Evolutionary conservation across 2,113 vertebrate genomes (phyloP).

Genomic region (Micromys minutus): DNA sequence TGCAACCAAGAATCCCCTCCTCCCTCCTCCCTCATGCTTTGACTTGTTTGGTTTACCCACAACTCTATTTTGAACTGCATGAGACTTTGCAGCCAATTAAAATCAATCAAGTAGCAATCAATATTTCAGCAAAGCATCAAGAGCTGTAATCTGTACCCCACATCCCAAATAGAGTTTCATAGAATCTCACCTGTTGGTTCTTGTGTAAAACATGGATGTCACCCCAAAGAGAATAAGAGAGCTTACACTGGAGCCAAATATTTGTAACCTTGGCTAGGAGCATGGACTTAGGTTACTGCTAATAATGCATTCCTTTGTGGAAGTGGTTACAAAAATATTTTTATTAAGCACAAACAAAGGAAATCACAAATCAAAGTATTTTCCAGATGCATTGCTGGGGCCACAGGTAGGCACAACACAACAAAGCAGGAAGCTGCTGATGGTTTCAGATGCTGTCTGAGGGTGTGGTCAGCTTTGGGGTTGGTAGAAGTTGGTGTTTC

Average conservation of each 20-base stretch:
- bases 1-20: too few relatives aligned
- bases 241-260: background rate
- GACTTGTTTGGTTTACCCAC: too few relatives aligned
- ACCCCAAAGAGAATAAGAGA: background rate
- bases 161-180: too few relatives aligned
- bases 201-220: background rate
- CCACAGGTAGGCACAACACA: background rate
- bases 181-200: background rate
- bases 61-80: background rate
- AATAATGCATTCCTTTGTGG: background rate
- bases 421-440: background rate
- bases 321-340: background rate
- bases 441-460: background rate
- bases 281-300: background rate
- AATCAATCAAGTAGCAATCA: background rate
- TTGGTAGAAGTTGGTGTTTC: background rate
- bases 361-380: background rate
- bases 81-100: background rate
- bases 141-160: accelerated
- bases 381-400: background rate
- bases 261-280: too few relatives aligned
- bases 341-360: background rate
- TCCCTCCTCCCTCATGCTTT: background rate
- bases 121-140: background rate
- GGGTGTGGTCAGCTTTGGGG: background rate